A percentile compares a stretch with the other conserved stretches of the same genome.
These are phyloP conservation scores for Aptenodytes patagonicus DNA, from an alignment of 2,113 vertebrate species.

Conservation along the genomic window DNA sequence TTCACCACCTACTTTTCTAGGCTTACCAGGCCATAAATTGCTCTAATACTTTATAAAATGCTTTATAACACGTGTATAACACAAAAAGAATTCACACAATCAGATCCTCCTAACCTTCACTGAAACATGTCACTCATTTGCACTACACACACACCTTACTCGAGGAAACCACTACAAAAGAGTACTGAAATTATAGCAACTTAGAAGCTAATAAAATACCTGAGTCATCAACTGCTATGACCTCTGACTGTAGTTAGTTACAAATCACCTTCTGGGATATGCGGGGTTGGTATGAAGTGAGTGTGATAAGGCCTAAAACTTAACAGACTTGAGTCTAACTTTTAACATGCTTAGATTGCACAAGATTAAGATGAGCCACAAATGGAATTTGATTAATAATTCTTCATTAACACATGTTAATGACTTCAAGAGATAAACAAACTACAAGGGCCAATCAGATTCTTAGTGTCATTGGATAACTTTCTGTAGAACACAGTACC, in stretches of 20 bases:
- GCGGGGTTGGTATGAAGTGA: neutral
- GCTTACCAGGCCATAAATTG: neutral
- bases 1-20: neutral
- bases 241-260: neutral
- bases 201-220: neutral
- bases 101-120: neutral
- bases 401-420: neutral
- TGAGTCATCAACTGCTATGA: neutral
- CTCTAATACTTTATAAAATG: neutral
- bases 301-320: neutral
- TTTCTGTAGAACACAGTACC: neutral
- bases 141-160: neutral
- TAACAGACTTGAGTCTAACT: neutral
- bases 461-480: neutral
- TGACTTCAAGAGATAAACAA: neutral
- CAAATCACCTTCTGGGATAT: neutral
- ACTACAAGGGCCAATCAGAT: neutral
- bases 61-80: neutral
- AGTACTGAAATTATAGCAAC: neutral
- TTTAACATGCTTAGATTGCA: neutral
- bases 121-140: neutral
- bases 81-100: neutral
- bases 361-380: neutral
- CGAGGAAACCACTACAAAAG: neutral
- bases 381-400: neutral